Conservation (phyloP, 2,888 invertebrate species). For the Apoda limacodes region DNA sequence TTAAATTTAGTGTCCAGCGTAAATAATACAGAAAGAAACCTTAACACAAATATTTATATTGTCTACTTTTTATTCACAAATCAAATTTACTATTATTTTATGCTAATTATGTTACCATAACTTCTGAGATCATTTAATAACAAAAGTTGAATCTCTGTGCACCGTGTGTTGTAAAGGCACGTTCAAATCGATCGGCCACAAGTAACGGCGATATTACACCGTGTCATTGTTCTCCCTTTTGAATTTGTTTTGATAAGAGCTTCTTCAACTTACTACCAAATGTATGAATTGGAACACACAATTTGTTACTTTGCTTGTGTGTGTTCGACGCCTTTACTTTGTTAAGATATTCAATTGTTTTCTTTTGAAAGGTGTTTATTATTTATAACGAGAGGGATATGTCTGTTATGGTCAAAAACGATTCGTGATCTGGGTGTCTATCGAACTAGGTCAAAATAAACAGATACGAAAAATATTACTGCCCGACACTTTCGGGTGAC, state of each 20-base stretch:
- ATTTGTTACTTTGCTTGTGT: slow-evolving; percentile 50
- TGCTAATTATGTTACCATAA: too few relatives aligned
- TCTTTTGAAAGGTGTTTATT: slow-evolving; percentile 33
- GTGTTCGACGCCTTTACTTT: slow-evolving; percentile 43
- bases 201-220: slow-evolving; percentile 43
- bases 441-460: slow-evolving; percentile 46
- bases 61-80: too few relatives aligned
- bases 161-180: slow-evolving; percentile 34
- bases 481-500: too few relatives aligned
- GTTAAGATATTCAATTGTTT: slow-evolving; percentile 49
- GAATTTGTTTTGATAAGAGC: slow-evolving; percentile 64
- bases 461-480: too few relatives aligned
- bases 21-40: too few relatives aligned
- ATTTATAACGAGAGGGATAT: slow-evolving; percentile 23
- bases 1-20: too few relatives aligned
- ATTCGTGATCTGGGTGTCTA: slow-evolving; percentile 45
- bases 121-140: too few relatives aligned
- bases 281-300: slow-evolving; percentile 48
- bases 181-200: slow-evolving; percentile 32
- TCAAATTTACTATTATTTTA: too few relatives aligned
- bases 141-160: too few relatives aligned
- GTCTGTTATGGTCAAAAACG: slow-evolving; percentile 42
- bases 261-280: slow-evolving; percentile 49
- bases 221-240: slow-evolving; percentile 59
- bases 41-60: too few relatives aligned